Percentiles rank a stretch among this genome's conserved stretches.
Evolutionary conservation across 2,888 invertebrate species (phyloP).

Genomic region (Heliconius ethilla): DNA sequence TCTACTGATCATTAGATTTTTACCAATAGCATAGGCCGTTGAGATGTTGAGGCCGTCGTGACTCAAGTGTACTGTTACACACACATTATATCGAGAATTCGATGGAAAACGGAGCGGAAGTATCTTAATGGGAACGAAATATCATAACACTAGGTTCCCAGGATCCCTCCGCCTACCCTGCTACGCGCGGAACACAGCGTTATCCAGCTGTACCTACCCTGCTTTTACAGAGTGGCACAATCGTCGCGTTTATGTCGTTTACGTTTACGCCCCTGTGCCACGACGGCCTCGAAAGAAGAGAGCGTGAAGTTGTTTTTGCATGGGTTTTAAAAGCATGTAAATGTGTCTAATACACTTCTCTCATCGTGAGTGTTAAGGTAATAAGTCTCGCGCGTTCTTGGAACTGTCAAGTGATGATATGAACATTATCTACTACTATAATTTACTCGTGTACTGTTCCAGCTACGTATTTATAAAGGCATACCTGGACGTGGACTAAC

Average conservation of each 20-base stretch:
- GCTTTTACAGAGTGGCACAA: background rate
- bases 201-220: no score
- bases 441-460: conserved; percentile 27
- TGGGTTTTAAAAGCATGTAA: background rate
- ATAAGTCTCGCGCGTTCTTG: conserved; percentile 14
- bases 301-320: background rate
- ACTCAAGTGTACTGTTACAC: no score
- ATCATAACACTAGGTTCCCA: no score
- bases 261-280: background rate
- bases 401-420: conserved; percentile 29
- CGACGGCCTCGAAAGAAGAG: background rate
- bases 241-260: background rate
- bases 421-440: conserved; percentile 19
- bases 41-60: no score
- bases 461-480: background rate
- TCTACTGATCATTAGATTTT: no score
- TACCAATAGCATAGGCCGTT: no score
- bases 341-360: background rate
- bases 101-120: no score
- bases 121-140: no score
- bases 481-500: background rate
- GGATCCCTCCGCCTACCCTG: no score
- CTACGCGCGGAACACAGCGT: no score
- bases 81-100: no score
- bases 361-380: background rate